phyloP scores from a whole-genome alignment of 2,113 vertebrate genomes.

The Sylvicapra grimmia region DNA sequence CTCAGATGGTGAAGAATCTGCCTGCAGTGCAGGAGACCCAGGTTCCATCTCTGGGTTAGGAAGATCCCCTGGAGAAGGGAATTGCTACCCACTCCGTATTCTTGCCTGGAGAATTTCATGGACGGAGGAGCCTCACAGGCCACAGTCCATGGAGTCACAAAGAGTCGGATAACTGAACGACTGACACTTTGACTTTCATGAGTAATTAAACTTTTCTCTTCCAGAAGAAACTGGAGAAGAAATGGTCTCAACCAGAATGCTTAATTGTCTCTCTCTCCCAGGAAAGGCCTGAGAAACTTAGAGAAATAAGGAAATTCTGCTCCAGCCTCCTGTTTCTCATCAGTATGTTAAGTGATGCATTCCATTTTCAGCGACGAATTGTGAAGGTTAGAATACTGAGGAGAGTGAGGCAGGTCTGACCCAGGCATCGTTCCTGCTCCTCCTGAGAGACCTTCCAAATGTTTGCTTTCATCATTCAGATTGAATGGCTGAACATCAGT shows the following conservation, averaged over 20 bases:
- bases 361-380: neutral
- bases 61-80: neutral
- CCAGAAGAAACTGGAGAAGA: neutral
- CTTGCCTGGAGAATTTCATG: neutral
- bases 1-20: neutral
- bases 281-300: conserved; percentile 14
- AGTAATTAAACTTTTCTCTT: conserved; percentile 28
- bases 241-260: neutral
- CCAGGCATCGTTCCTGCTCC: neutral
- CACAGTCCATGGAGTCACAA: neutral
- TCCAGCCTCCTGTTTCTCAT: neutral
- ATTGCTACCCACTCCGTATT: neutral
- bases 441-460: neutral
- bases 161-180: neutral
- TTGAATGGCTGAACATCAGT: neutral
- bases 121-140: neutral
- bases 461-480: neutral
- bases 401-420: neutral
- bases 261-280: neutral
- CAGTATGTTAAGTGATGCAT: neutral
- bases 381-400: neutral
- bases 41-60: neutral
- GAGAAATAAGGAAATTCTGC: neutral
- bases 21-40: neutral
- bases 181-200: neutral